These are phyloP conservation scores for Amblyteles armatorius DNA, from an alignment of 2,888 invertebrate species.

Conservation along the genomic window DNA sequence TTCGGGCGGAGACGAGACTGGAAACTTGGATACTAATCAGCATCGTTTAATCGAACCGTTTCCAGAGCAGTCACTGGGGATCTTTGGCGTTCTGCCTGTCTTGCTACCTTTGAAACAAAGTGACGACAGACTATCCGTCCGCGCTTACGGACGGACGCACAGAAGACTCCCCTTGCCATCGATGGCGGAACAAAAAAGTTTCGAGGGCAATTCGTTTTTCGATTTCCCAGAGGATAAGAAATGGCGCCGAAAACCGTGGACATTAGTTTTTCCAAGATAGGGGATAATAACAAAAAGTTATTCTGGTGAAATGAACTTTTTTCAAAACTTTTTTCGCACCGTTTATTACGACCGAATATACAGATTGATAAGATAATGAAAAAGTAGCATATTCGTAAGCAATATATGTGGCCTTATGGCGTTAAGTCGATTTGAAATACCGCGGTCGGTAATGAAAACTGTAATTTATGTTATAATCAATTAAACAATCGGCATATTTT, in stretches of 20 bases:
- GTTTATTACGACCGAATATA: too few relatives aligned
- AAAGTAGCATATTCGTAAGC: too few relatives aligned
- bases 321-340: too few relatives aligned
- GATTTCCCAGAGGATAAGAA: slow-evolving; percentile 30
- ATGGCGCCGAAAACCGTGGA: background rate
- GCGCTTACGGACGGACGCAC: slow-evolving; percentile 15
- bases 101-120: slow-evolving; percentile 19
- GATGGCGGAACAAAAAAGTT: background rate
- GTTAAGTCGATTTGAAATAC: too few relatives aligned
- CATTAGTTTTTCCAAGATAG: background rate
- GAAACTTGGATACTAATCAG: slow-evolving; percentile 23
- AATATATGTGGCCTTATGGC: too few relatives aligned
- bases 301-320: background rate
- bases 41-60: slow-evolving; percentile 40
- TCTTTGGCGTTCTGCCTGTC: slow-evolving; percentile 24
- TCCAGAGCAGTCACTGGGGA: background rate
- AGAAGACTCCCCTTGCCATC: background rate
- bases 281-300: background rate
- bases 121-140: background rate
- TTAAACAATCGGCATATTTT: background rate
- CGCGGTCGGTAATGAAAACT: too few relatives aligned
- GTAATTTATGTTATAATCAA: background rate
- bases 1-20: slow-evolving; percentile 3
- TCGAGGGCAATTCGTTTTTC: slow-evolving; percentile 14
- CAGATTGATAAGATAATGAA: too few relatives aligned